Base-by-base conservation (phyloP, 2,888 invertebrate genomes). In the Rhagonycha fulva region DNA sequence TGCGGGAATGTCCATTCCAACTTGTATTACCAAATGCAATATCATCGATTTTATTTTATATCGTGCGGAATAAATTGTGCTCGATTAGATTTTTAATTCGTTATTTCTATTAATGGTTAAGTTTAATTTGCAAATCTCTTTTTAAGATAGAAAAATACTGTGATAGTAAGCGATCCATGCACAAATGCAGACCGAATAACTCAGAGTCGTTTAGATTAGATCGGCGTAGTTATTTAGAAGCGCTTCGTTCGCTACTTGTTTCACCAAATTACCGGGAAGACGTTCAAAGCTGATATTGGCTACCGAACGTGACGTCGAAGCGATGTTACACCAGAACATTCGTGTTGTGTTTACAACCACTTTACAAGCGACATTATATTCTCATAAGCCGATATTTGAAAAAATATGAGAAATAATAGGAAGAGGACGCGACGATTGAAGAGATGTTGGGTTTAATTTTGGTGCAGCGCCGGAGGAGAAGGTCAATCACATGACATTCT, bases 171-270 rank as follows among this genome's bases (percentile, higher is more conserved):
- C 80, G 79, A 81, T 79, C 81, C 82, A 83, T 83, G 82, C 82
- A 82, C 81, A 84, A 84, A 83, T 83, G 84, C 84, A 84, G 84
- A 85, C 83, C 84, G 84, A 85, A 85, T 85, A 86, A 86, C 85
- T 86, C 85, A 84, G 80, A 83, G 84, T 84, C 86, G 85, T 85
- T 85, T 85, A 85, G 86, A 86, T 86, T 85, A 86, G 85, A 86
- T 85, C 86, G 83, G 85, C 80, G 76, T 77, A 80, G 82, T 82
- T 82, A 83, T 83, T 83, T 83, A 83, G 82, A 82, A 78, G 78
- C 82, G 82, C 80, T 84, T 86, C 85, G 85, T 86, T 85, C 84
- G 86, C 86, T 86, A 86, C 86, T 86, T 86, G 86, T 85, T 86
- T 85, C 84, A 85, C 86, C 86, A 86, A 86, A 86, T 86, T 86